Evolutionary conservation across 1,140 invertebrate species (phyloP).

Genomic region (Heliconius eleuchia): DNA sequence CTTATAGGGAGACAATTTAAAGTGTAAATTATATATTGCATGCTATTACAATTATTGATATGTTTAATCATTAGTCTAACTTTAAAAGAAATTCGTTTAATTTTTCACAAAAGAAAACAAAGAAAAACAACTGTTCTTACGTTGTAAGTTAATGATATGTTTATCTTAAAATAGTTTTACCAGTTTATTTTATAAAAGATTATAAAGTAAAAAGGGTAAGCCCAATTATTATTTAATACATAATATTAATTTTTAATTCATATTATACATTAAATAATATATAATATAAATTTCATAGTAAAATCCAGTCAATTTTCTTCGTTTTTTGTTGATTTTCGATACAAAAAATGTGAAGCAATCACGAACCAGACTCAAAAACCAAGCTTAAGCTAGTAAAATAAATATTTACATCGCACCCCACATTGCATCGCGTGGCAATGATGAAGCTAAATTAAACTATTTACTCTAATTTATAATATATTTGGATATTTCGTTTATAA

Average conservation of each 20-base stretch:
- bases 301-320: slow-evolving; percentile 11
- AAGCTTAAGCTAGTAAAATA: slow-evolving; percentile 55
- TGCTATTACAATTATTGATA: slow-evolving; percentile 40
- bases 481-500: slow-evolving; percentile 63
- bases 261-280: not conserved
- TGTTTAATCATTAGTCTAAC: slow-evolving; percentile 36
- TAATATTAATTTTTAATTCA: not conserved
- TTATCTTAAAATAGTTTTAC: not conserved
- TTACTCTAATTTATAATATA: slow-evolving; percentile 58
- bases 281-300: not conserved
- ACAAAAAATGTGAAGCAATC: slow-evolving; percentile 27
- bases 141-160: not conserved
- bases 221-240: not conserved
- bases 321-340: slow-evolving; percentile 27
- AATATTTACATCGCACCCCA: slow-evolving; percentile 62
- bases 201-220: not conserved
- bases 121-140: slow-evolving; percentile 3
- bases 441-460: slow-evolving; percentile 33
- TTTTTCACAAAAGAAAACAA: slow-evolving; percentile 27
- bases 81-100: slow-evolving; percentile 24
- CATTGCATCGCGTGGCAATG: slow-evolving; percentile 49
- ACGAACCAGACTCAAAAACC: slow-evolving; percentile 41
- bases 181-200: not conserved
- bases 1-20: slow-evolving; percentile 32
- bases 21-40: slow-evolving; percentile 35